Conservation (phyloP, 2,113 vertebrate species). For the Barbus barbus region DNA sequence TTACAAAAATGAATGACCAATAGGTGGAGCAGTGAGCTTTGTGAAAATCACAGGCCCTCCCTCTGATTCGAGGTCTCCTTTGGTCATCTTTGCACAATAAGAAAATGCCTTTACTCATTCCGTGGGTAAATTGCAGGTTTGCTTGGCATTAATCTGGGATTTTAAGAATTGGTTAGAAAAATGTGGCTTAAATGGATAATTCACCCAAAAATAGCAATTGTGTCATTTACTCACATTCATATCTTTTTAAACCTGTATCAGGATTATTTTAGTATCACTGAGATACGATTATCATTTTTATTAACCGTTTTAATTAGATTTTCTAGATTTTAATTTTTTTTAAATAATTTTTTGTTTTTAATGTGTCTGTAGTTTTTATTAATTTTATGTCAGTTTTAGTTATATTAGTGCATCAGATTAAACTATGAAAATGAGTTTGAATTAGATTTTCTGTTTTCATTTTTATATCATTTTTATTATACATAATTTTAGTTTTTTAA, state of each 20-base stretch:
- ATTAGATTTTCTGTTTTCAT: too few relatives aligned
- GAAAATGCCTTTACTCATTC: background rate
- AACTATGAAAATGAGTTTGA: too few relatives aligned
- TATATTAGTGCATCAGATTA: too few relatives aligned
- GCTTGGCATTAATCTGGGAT: background rate
- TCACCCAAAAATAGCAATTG: background rate
- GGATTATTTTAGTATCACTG: background rate
- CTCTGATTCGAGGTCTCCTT: background rate
- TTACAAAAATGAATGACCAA: conserved; percentile 37
- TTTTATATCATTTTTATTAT: too few relatives aligned
- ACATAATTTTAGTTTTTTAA: too few relatives aligned
- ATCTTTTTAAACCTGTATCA: background rate
- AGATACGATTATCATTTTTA: too few relatives aligned
- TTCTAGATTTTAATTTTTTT: too few relatives aligned
- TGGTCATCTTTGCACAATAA: background rate
- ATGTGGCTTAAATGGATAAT: background rate
- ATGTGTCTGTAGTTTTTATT: too few relatives aligned
- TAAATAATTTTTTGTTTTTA: too few relatives aligned
- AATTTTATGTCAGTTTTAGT: too few relatives aligned
- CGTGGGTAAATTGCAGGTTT: background rate
- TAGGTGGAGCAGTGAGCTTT: conserved; percentile 58
- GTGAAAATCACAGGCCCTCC: background rate
- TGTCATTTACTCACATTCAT: background rate
- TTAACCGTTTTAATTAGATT: too few relatives aligned
- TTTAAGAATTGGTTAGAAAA: background rate